Percentiles rank a stretch among this genome's conserved stretches.
Evolutionary conservation across 2,113 vertebrate genomes (phyloP).

Genomic region (Nymphicus hollandicus): DNA sequence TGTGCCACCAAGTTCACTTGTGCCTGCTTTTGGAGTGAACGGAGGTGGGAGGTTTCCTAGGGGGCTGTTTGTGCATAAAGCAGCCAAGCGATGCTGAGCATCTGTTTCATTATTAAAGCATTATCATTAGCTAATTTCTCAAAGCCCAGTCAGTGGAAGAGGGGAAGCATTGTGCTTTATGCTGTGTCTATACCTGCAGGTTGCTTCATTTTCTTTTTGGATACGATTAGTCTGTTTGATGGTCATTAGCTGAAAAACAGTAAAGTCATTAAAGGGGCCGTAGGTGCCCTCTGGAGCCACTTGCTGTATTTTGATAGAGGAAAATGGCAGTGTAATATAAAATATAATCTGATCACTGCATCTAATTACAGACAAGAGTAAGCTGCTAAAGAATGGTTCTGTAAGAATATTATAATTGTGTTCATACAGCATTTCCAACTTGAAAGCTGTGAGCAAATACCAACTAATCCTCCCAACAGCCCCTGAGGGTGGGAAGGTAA

Average conservation of each 20-base stretch:
- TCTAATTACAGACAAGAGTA: conserved; percentile 55
- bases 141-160: neutral
- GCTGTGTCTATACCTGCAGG: neutral
- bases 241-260: neutral
- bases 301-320: conserved; percentile 27
- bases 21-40: neutral
- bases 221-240: neutral
- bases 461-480: conserved; percentile 26
- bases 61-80: neutral
- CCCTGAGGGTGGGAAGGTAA: conserved; percentile 38
- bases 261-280: neutral
- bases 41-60: neutral
- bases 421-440: conserved; percentile 47
- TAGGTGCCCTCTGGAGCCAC: conserved; percentile 19
- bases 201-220: conserved; percentile 11
- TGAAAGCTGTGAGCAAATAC: conserved; percentile 58
- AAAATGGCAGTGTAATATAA: conserved; percentile 28
- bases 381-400: conserved; percentile 18
- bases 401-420: conserved; percentile 38
- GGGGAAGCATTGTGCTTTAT: neutral
- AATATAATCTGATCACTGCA: conserved; percentile 26
- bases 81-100: neutral
- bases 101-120: conserved; percentile 58
- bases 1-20: neutral
- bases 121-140: conserved; percentile 46